Base-by-base conservation (phyloP, 2,113 vertebrate species). In the Bos javanicus region DNA sequence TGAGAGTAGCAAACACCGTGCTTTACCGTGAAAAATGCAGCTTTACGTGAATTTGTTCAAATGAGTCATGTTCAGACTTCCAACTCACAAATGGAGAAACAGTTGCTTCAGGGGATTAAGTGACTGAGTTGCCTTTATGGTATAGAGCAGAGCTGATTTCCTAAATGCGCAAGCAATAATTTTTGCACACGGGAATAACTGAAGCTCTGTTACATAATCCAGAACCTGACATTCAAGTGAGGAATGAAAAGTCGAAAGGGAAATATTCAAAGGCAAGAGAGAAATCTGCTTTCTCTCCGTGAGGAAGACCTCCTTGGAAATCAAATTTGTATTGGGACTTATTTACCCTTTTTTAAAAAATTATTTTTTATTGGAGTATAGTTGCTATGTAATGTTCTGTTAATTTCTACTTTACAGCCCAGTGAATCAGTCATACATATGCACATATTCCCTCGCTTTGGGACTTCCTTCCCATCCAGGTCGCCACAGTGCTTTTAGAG, bases 1-100 rank as follows among this genome's bases (percentile, higher is more conserved):
- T 13, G 21, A 13, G 2, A 14, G 3, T 10, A 46, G 48, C 7
- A 26, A 86, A 33, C 2, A 12, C 4, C 2, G 1, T 8, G 13
- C 52, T 87, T 59, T 33, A n/a, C 12, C n/a, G 39, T 43, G 17
- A 59, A 57, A 85, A 36, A 48, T 2, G 23, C 16, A 54, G 25
- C 36, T 67, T n/a, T 8, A 0, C 2, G 2, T 15, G 52, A 67
- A 78, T 67, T 48, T 60, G 12, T 83, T 56, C 80, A 56, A 81
- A 43, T 88, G 48, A 16, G 14, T 87, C 23, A 26, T 23, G 23
- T 57, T 46, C 30, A 43, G 54, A 25, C 39, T 60, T 56, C 8
- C 59, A 17, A 5, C 36, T 43, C 50, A 54, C 48, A 89, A 81
- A 33, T 43, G 33, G 52, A 59, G 56, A 94, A 82, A 64, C 6